Evolutionary conservation across 1,140 invertebrate species (phyloP).

Genomic region (Drosophila parabipectinata): DNA sequence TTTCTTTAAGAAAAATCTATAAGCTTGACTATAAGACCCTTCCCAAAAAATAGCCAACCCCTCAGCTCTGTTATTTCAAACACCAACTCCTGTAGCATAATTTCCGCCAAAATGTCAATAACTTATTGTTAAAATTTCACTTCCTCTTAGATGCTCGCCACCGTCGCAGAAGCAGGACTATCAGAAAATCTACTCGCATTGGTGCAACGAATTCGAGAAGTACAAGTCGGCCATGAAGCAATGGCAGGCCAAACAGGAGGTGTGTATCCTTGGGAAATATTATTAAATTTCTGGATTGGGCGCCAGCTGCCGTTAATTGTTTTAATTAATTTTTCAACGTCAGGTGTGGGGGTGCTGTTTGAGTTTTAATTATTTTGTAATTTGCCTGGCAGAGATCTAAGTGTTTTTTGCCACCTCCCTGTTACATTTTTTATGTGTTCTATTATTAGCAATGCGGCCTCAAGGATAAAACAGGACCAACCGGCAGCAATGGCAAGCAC

Average conservation of each 20-base stretch:
- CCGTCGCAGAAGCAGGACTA: slow-evolving; percentile 89
- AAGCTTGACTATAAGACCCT: too few species aligned
- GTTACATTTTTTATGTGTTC: slow-evolving; percentile 2
- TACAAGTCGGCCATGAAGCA: slow-evolving; percentile 91
- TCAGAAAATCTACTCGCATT: slow-evolving; percentile 91
- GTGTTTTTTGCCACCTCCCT: slow-evolving; percentile 29
- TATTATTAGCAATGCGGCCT: slow-evolving; percentile 76
- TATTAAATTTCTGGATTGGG: slow-evolving; percentile 25
- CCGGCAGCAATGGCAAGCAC: slow-evolving; percentile 70
- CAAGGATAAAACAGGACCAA: slow-evolving; percentile 65
- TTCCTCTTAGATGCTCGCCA: slow-evolving; percentile 86
- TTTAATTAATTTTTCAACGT: slow-evolving; percentile 80
- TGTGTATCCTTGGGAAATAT: slow-evolving; percentile 83
- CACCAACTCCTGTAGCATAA: slow-evolving; percentile 18
- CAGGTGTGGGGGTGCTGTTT: slow-evolving; percentile 56
- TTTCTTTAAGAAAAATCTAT: too few species aligned
- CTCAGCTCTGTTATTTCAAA: slow-evolving; percentile 2
- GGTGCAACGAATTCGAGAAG: slow-evolving; percentile 92
- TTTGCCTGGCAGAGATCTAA: slow-evolving; percentile 55
- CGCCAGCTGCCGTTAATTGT: slow-evolving; percentile 67
- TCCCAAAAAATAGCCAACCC: not conserved
- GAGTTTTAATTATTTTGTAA: slow-evolving; percentile 66
- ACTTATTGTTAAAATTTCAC: slow-evolving; percentile 38
- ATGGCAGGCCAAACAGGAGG: slow-evolving; percentile 90
- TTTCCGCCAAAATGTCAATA: slow-evolving; percentile 46